Base-by-base conservation (phyloP, 2,113 vertebrate species). In the Atherinomorus stipes region DNA sequence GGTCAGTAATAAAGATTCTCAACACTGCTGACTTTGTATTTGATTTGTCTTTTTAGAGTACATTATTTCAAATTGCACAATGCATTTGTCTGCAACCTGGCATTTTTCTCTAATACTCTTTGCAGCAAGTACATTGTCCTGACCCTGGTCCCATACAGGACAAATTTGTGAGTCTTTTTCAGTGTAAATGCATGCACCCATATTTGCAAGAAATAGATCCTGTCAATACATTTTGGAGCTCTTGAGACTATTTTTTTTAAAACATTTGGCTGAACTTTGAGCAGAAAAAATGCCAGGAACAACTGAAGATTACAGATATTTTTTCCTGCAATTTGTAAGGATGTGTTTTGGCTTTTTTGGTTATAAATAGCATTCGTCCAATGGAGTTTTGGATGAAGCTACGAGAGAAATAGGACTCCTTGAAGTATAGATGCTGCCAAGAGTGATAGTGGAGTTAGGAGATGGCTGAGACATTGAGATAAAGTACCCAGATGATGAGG, bases 1-100 rank as follows among this genome's bases (percentile, higher is more conserved):
- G 57, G 28, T 49, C 31, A 34, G n/a, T 19, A 4, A 28, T 31
- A 70, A 3, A 58, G 11, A 45, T 58, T n/a, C 34, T 42, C 38
- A 37, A 11, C n/a, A 28, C 49, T 59, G 38, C 66, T 37, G 37
- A 58, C 54, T 22, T 19, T 58, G 23, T n/a, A 0, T 69, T 31
- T 59, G 42, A 59, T 59, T 38, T 25, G 54, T 70, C 28, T 59
- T 7, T 57, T n/a, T 53, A 0, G 10, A 45, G 40, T 26, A 57
- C 16, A 58, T 47, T 57, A 57, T 47, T 59, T 28, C 42, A 70
- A 11, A 47, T 38, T 15, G 31, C 21, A 16, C 45, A 7, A 56
- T 67, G 53, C 26, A 19, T 56, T 42, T 54, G 21, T n/a, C 45
- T 38, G 52, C 64, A 67, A 67, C 56, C 25, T 45, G 25, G 21